phyloP scores from a whole-genome alignment of 2,113 vertebrate species.

The Anguilla rostrata region DNA sequence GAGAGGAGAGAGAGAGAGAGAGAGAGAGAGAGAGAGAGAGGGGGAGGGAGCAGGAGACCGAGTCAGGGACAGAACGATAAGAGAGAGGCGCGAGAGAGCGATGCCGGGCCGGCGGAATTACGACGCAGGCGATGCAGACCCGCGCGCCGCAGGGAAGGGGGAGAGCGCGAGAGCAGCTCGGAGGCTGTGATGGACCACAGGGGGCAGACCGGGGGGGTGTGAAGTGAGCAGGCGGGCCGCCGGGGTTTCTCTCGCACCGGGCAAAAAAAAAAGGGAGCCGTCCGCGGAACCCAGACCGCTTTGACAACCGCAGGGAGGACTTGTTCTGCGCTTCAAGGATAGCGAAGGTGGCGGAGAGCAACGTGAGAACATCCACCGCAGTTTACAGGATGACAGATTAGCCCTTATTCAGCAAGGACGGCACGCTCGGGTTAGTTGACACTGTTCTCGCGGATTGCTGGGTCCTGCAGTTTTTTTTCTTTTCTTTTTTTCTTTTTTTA shows the following conservation, averaged over 20 bases:
- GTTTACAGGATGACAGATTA: slow-evolving; percentile 53
- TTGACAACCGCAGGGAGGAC: slow-evolving; percentile 38
- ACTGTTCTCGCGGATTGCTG: slow-evolving; percentile 3
- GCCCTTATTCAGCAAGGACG: slow-evolving; percentile 47
- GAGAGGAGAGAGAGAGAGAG: not conserved
- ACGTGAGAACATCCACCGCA: slow-evolving; percentile 43
- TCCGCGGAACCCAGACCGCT: slow-evolving; percentile 25
- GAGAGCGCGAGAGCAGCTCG: slow-evolving; percentile 15
- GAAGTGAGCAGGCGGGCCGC: not conserved
- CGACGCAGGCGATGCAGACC: slow-evolving; percentile 33
- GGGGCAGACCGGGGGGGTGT: not conserved
- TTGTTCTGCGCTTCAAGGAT: slow-evolving; percentile 53
- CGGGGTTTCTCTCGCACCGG: slow-evolving; percentile 27
- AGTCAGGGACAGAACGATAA: slow-evolving; percentile 34
- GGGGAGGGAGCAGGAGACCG: slow-evolving; percentile 34
- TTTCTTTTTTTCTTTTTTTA: not conserved
- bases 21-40: slow-evolving; percentile 35
- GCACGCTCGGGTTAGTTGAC: slow-evolving; percentile 49
- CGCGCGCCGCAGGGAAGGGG: slow-evolving; percentile 42
- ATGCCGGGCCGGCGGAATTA: not conserved
- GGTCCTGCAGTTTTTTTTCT: not conserved
- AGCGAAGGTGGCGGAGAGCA: slow-evolving; percentile 56
- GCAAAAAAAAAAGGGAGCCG: slow-evolving; percentile 17
- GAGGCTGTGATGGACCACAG: not conserved
- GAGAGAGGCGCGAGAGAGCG: slow-evolving; percentile 13